Evolutionary conservation across 2,113 vertebrate species (phyloP), one percentile per base, ranked within the genome.

Genomic region (Halcyon senegalensis): DNA sequence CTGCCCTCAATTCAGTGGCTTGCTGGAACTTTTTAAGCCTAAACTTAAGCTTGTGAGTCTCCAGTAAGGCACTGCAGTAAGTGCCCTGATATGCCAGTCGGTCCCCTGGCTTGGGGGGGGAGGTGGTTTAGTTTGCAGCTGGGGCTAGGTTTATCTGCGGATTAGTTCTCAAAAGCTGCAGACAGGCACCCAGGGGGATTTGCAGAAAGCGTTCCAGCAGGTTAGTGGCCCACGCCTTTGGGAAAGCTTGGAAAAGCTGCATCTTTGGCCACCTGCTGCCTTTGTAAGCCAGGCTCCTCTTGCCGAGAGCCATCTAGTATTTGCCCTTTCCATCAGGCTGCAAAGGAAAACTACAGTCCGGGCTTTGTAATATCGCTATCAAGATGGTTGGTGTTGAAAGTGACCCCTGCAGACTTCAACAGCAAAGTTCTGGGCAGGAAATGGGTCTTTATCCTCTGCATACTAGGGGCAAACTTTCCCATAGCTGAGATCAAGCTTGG

Each of bases 211-310:
- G 30, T 94, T 96, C 59, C 55, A 77, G 50, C 90, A 96, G 95
- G 93, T 96, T 94, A 89, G 84, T 85, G 84, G 46, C 94, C 86
- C 56, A 79, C 6, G 21, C 83, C 58, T 92, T 74, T 87, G 87
- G 87, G 50, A 90, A 64, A 94, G 73, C 89, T 95, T 94, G 96
- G 84, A 89, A 93, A 94, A 95, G 77, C 89, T 92, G 73, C 77
- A 33, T 93, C 80, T 96, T 95, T 3, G 3, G 60, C 90, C 86
- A 91, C 96, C 80, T 94, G 88, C 92, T 96, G 88, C 90, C 78
- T 92, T 79, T 87, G 35, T 91, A 43, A 96, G 74, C 86, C 39
- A 44, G 68, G 60, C 69, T 90, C 3, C 75, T 25, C 30, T 73
- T 90, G 91, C 83, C 63, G 80, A 72, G 80, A 94, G 66, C 93